Conservation (phyloP, 2,113 vertebrate genomes). For the Thunnus maccoyii region DNA sequence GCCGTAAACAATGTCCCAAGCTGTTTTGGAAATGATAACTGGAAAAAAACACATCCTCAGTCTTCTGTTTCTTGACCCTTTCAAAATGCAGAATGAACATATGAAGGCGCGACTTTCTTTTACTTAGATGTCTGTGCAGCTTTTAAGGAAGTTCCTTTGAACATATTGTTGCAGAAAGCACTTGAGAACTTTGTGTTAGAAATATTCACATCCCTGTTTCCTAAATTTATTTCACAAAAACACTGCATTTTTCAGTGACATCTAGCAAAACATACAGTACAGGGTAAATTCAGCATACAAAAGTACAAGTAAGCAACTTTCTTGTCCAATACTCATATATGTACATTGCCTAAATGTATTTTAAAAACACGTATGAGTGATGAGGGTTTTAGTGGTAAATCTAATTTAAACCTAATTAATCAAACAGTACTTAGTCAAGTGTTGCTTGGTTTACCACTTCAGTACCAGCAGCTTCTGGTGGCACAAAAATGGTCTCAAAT, state of each 20-base stretch:
- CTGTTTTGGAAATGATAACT: slow-evolving; percentile 64
- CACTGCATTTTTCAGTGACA: not conserved
- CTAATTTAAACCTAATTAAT: not conserved
- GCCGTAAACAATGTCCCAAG: slow-evolving; percentile 45
- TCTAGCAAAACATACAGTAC: not conserved
- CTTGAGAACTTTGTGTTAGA: not conserved
- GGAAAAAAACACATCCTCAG: not conserved
- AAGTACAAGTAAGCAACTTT: not conserved
- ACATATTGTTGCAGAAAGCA: not conserved
- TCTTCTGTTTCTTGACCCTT: slow-evolving; percentile 56
- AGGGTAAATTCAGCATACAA: not conserved
- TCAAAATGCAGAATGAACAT: slow-evolving; percentile 61
- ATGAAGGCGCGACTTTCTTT: slow-evolving; percentile 10
- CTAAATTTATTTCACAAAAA: not conserved
- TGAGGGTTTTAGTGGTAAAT: too few species aligned
- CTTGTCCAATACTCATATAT: not conserved
- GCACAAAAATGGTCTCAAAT: too few species aligned
- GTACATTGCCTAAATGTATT: not conserved
- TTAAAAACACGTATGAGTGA: not conserved
- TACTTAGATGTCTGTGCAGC: not conserved
- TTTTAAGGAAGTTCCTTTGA: not conserved
- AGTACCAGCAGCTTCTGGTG: too few species aligned
- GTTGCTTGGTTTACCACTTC: not conserved
- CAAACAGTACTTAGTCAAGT: not conserved
- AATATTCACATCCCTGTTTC: not conserved